phyloP scores from a whole-genome alignment of 2,113 vertebrate genomes.

The Pica pica region DNA sequence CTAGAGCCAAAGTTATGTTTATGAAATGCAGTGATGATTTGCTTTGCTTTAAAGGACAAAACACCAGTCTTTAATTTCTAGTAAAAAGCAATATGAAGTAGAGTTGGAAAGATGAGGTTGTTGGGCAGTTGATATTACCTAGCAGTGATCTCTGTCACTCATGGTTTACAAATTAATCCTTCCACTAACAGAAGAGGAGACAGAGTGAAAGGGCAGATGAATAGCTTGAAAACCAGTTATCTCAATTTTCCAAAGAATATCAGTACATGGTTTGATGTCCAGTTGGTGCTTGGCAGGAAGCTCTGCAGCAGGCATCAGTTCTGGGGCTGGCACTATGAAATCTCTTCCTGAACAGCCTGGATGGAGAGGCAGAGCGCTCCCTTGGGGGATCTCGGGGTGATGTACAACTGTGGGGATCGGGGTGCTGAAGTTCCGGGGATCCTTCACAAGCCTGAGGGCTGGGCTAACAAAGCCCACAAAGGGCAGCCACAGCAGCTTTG shows the following conservation, averaged over 20 bases:
- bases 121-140: neutral
- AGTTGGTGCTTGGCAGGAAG: neutral
- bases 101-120: neutral
- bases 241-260: neutral
- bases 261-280: neutral
- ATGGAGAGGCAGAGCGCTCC: neutral
- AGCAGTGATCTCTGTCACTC: neutral
- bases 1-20: neutral
- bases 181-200: neutral
- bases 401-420: fast-evolving
- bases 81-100: neutral
- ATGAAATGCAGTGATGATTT: neutral
- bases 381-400: neutral
- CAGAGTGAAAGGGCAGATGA: neutral
- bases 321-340: neutral
- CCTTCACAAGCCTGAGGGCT: neutral
- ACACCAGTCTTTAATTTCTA: neutral
- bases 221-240: neutral
- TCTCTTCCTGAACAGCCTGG: neutral
- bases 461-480: neutral
- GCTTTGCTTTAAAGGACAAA: neutral
- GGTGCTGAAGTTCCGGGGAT: neutral
- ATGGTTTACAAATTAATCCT: neutral
- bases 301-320: neutral
- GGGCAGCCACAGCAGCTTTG: neutral